Evolutionary conservation across 2,888 invertebrate species (phyloP), one percentile per base, ranked within the genome.

Genomic region (Agrochola litura): DNA sequence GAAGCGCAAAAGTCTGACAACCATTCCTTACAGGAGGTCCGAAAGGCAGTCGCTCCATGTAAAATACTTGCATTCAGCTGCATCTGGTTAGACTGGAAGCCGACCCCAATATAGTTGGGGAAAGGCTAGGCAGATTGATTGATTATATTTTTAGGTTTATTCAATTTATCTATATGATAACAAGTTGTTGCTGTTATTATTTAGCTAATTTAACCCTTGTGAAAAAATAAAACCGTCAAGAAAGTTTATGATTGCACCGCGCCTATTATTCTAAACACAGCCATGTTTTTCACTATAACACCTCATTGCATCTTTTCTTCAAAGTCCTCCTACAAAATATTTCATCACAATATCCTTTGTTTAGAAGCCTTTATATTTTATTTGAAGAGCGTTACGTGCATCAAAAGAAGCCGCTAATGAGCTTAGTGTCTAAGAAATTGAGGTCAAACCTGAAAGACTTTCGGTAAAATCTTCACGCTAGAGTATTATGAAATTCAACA

Each of bases 391-490:
- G 58, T 61, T 54, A 61, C 25, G 63, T 76, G 67, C 73, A 77
- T 82, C 64, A 75, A 64, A 86, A 83, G 78, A 61, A 66, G 65
- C 73, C 52, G 43, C 83, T 84, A 84, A 84, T 86, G 63, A 78
- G 83, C 70, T 78, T 75, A 75, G 69, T 77, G 74, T 83, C 60
- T 73, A 61, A 71, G 25, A 82, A 63, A 85, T 81, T 73, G 66
- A 70, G 86, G 83, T 78, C 66, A 86, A 58, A 64, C 43, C 68
- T 77, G 65, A 72, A 85, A 83, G 41, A 78, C 60, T 82, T 82
- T 81, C 66, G 66, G 64, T 70, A 78, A 73, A 86, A 70, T 86
- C 78, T 70, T 73, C 41, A 60, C n/a, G 52, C 71, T 46, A 60
- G 63, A 73, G 56, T 58, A 64, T 77, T 74, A 82, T 52, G 72